Evolutionary conservation across 2,113 vertebrate genomes (phyloP).

Genomic region (Centropus bengalensis): DNA sequence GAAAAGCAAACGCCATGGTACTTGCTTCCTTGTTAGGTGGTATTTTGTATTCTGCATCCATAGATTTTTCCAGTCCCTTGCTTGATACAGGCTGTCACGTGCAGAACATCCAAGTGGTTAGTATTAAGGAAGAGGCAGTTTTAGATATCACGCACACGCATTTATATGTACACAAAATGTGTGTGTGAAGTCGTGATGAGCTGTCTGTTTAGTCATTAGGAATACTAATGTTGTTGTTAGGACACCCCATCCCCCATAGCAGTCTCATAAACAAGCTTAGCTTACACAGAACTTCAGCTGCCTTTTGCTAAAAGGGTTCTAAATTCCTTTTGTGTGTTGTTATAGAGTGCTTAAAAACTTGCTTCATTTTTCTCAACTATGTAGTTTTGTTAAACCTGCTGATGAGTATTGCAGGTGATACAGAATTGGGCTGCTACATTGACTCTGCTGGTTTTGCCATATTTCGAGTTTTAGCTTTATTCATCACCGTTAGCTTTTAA

Average conservation of each 20-base stretch:
- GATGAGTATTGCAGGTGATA: background rate
- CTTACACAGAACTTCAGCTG: background rate
- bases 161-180: background rate
- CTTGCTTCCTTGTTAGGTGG: background rate
- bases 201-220: background rate
- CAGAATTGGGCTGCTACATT: background rate
- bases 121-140: background rate
- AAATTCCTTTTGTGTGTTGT: background rate
- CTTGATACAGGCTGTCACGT: background rate
- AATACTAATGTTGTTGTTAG: background rate
- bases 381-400: background rate
- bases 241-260: background rate
- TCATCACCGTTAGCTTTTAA: background rate
- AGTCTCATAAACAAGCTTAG: background rate
- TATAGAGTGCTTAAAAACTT: background rate
- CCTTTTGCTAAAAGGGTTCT: background rate
- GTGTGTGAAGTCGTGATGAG: background rate
- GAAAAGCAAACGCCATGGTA: background rate
- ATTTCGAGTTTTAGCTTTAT: background rate
- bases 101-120: background rate
- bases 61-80: background rate
- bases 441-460: background rate
- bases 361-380: background rate
- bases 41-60: background rate
- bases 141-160: background rate